Conservation (phyloP, 2,113 vertebrate genomes). For the Anguilla japonica region DNA sequence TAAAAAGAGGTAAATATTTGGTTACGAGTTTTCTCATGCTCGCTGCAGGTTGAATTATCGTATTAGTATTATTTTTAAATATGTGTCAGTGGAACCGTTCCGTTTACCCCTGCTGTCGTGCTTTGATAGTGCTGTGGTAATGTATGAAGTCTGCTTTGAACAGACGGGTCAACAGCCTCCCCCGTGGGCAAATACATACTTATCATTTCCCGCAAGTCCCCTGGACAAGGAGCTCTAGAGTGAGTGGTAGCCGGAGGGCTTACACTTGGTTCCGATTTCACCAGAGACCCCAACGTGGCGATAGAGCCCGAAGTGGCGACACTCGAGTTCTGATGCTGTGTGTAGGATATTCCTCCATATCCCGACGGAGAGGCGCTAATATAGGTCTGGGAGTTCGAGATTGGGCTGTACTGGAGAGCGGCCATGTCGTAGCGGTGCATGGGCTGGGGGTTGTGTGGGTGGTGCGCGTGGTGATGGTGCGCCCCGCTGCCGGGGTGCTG, state of each 20-base stretch:
- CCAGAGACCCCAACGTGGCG: slow-evolving; percentile 88
- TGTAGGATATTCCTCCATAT: slow-evolving; percentile 88
- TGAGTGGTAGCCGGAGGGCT: slow-evolving; percentile 91
- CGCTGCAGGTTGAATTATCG: slow-evolving; percentile 65
- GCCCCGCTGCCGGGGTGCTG: slow-evolving; percentile 89
- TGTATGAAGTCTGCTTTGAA: slow-evolving; percentile 90
- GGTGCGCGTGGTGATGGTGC: slow-evolving; percentile 86
- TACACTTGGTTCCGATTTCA: slow-evolving; percentile 93
- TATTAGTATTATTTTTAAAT: slow-evolving; percentile 73
- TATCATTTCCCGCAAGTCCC: slow-evolving; percentile 98
- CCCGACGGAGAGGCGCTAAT: slow-evolving; percentile 93
- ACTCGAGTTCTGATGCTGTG: slow-evolving; percentile 81
- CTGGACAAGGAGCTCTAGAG: slow-evolving; percentile 90
- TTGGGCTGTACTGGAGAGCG: slow-evolving; percentile 91
- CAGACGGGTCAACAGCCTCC: slow-evolving; percentile 86
- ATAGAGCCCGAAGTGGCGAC: slow-evolving; percentile 87
- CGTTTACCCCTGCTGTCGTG: slow-evolving; percentile 88
- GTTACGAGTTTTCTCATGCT: slow-evolving; percentile 68
- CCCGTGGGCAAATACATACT: slow-evolving; percentile 98
- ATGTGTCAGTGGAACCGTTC: slow-evolving; percentile 95
- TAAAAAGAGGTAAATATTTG: slow-evolving; percentile 83
- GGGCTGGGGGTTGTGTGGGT: slow-evolving; percentile 87
- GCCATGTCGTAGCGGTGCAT: slow-evolving; percentile 96
- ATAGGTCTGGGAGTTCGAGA: slow-evolving; percentile 95
- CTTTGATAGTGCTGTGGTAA: slow-evolving; percentile 95